Conservation (phyloP, 2,888 invertebrate genomes). For the Eristalis pertinax region DNA sequence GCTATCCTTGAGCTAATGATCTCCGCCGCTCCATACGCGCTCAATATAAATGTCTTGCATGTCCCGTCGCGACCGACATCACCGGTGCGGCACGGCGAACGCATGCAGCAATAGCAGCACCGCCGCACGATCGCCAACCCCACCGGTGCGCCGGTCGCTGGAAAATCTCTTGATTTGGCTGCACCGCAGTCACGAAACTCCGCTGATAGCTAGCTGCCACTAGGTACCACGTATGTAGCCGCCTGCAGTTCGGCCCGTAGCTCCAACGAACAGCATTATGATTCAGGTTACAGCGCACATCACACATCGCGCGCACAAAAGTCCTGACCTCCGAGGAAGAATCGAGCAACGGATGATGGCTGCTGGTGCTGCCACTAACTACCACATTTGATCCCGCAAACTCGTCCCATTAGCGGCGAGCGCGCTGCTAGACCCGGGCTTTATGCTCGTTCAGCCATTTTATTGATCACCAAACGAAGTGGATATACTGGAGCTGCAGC, state of each 20-base stretch:
- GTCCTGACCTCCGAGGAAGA: conserved; percentile 66
- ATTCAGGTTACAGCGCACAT: conserved; percentile 53
- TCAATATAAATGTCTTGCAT: conserved; percentile 61
- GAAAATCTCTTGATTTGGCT: conserved; percentile 63
- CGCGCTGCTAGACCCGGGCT: conserved; percentile 47
- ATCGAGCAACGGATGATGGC: conserved; percentile 63
- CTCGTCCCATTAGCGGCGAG: conserved; percentile 69
- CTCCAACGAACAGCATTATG: conserved; percentile 14
- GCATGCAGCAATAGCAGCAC: neutral
- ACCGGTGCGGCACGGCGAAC: neutral
- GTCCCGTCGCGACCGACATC: conserved; percentile 13
- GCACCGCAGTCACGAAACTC: conserved; percentile 63
- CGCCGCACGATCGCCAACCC: conserved; percentile 38
- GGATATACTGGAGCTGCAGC: conserved; percentile 12
- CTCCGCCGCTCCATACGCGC: conserved; percentile 53
- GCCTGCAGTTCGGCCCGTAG: conserved; percentile 22
- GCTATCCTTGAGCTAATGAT: conserved; percentile 60
- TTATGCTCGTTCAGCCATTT: conserved; percentile 43
- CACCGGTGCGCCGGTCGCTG: neutral
- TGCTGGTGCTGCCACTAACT: conserved; percentile 65
- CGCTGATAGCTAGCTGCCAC: conserved; percentile 42
- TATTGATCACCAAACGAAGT: conserved; percentile 44
- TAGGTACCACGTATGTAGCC: conserved; percentile 12
- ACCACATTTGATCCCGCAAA: conserved; percentile 69
- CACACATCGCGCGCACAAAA: conserved; percentile 59